Percentiles rank a stretch among this genome's conserved stretches.
These are phyloP conservation scores for Thaleichthys pacificus DNA, from an alignment of 2,797 vertebrate species.

Conservation along the genomic window DNA sequence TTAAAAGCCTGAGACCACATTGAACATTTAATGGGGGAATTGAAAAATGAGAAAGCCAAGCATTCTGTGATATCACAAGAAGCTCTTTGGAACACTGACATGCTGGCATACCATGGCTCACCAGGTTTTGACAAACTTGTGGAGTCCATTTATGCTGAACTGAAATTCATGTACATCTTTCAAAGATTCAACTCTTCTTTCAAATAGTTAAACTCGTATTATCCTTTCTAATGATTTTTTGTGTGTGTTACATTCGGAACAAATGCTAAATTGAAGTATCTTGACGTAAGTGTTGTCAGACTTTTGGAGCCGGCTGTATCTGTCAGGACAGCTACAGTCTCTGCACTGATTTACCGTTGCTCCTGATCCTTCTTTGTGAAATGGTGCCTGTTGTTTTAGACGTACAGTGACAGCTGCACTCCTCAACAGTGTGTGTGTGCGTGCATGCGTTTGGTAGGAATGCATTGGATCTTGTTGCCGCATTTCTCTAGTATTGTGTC, in stretches of 20 bases:
- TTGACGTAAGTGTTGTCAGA: too few species aligned
- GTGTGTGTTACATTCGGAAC: neutral
- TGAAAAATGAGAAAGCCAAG: too few species aligned
- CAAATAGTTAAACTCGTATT: too few species aligned
- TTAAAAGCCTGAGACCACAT: too few species aligned
- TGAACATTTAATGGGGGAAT: too few species aligned
- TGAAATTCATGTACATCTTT: too few species aligned
- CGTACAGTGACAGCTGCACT: slow-evolving; percentile 71
- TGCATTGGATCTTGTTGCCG: slow-evolving; percentile 53
- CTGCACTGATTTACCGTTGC: slow-evolving; percentile 29
- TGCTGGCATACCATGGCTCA: too few species aligned
- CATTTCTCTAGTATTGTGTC: slow-evolving; percentile 36
- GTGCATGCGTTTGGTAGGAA: slow-evolving; percentile 26
- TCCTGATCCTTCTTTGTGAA: slow-evolving; percentile 44
- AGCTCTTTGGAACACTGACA: too few species aligned
- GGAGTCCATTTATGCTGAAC: too few species aligned
- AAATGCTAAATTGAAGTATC: neutral
- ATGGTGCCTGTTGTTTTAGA: slow-evolving; percentile 63
- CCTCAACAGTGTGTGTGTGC: slow-evolving; percentile 25
- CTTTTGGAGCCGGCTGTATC: neutral
- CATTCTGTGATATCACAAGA: too few species aligned
- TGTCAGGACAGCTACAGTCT: slow-evolving; percentile 32
- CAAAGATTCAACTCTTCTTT: too few species aligned
- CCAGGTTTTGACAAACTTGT: too few species aligned
- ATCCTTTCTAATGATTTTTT: neutral